Percentiles rank a stretch among this genome's conserved stretches.
Conservation (phyloP, 2,797 vertebrate species). For the Spinus pinus region DNA sequence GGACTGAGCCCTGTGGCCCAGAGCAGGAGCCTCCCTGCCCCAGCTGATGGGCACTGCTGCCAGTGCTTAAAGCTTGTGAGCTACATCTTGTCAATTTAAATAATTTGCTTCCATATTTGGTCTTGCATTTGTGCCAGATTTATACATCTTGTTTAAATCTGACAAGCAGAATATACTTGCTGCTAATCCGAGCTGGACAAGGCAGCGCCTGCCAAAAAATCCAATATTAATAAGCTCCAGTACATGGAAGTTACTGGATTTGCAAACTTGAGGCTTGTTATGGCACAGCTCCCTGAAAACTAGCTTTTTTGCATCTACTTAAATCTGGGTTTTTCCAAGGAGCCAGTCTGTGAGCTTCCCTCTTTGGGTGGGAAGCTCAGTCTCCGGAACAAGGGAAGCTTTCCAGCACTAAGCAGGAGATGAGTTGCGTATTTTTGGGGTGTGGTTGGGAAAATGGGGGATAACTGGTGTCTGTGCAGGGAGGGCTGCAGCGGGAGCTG, state of each 20-base stretch:
- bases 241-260: not conserved
- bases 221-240: not conserved
- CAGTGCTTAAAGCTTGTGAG: not conserved
- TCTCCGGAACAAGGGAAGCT: not conserved
- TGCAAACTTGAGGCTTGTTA: not conserved
- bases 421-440: not conserved
- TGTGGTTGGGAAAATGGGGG: not conserved
- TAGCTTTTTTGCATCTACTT: not conserved
- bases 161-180: not conserved
- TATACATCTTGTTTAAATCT: constrained; percentile 6
- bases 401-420: not conserved
- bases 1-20: not conserved
- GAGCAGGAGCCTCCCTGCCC: not conserved
- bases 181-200: constrained; percentile 6
- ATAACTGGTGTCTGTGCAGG: not conserved
- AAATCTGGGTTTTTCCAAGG: not conserved
- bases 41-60: not conserved
- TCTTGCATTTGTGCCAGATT: not conserved
- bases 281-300: not conserved
- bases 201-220: not conserved
- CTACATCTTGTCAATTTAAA: not conserved
- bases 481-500: not conserved
- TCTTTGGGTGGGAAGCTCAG: not conserved
- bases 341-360: not conserved
- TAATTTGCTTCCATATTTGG: constrained; percentile 40